Evolutionary conservation across 64 coral and sea anemone species (phyloP).

Genomic region (Porites australiensis): DNA sequence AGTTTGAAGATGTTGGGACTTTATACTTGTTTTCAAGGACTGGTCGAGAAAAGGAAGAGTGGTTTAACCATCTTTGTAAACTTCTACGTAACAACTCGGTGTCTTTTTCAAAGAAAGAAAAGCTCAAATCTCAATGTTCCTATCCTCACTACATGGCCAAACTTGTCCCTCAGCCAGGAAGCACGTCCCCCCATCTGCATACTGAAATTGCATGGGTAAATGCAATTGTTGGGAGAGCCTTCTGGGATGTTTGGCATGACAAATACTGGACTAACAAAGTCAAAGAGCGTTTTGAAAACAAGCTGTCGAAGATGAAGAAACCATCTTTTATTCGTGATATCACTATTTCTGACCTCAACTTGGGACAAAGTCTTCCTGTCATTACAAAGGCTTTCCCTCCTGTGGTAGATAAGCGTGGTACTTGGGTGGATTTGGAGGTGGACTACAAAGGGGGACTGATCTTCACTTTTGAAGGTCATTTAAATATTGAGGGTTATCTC

Average conservation of each 20-base stretch:
- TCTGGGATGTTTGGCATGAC: conserved; percentile 98
- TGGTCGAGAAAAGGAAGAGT: conserved; percentile 97
- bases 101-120: neutral
- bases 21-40: conserved; percentile 86
- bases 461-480: conserved; percentile 87
- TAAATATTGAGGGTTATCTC: conserved; percentile 95
- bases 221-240: conserved; percentile 87
- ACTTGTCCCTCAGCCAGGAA: conserved; percentile 62
- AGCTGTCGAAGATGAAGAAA: conserved; percentile 83
- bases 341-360: conserved; percentile 85
- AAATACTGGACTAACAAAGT: conserved; percentile 97
- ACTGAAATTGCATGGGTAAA: conserved; percentile 95
- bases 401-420: conserved; percentile 85
- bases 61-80: conserved; percentile 76
- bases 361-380: conserved; percentile 86
- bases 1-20: conserved; percentile 60
- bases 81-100: conserved; percentile 46
- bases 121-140: conserved; percentile 45
- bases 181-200: conserved; percentile 17
- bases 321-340: conserved; percentile 97
- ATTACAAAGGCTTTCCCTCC: conserved; percentile 77
- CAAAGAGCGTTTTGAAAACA: conserved; percentile 96
- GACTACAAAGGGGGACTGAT: conserved; percentile 92
- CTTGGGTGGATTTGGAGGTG: conserved; percentile 98
- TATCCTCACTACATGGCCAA: conserved; percentile 93